Evolutionary conservation across 1,140 invertebrate species (phyloP), one percentile per base, ranked within the genome.

Genomic region (Drosophila watanabei): DNA sequence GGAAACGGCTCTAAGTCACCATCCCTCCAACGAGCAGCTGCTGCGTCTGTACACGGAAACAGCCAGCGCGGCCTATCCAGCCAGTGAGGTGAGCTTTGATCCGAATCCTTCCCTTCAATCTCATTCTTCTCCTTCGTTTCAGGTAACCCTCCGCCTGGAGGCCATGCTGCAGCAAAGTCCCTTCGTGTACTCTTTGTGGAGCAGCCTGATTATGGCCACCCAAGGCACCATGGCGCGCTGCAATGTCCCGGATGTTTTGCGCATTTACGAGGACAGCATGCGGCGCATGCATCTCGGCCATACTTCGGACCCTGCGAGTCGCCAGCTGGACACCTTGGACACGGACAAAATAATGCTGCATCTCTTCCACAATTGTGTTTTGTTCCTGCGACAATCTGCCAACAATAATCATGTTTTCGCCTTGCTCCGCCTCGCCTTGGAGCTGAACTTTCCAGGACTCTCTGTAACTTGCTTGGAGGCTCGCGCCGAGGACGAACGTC

Each of bases 301-400:
- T 16, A 77, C n/a, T n/a, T n/a, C 57, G 13, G 66, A 75, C 18
- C 20, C 43, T 10, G 1, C 2, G 0, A 45, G 24, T 24, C 33
- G 49, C 0, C 13, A 5, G 13, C n/a, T 80, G 0, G 57, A 60
- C 43, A 57, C 54, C 1, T 33, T 63, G n/a, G 48, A 88, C 13
- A 80, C 92, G 16, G 94, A 94, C 73, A 86, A 92, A 14, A 85
- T 93, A 35, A 94, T 94, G 90, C 77, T 94, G 32, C 87, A 93
- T 72, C 85, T 96, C 65, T 92, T 96, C 32, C 94, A 95, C 75
- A 94, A 95, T 63, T 95, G 94, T 79, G 93, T 95, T 8, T 92
- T 95, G 24, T 96, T 96, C 84, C 80, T 96, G n/a, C 94, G 95
- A 33, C 96, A 96, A 85, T 94, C 95, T 52, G 95, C 95, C 5